Evolutionary conservation across 2,797 vertebrate genomes (phyloP).

Genomic region (Dendrocincla fuliginosa): DNA sequence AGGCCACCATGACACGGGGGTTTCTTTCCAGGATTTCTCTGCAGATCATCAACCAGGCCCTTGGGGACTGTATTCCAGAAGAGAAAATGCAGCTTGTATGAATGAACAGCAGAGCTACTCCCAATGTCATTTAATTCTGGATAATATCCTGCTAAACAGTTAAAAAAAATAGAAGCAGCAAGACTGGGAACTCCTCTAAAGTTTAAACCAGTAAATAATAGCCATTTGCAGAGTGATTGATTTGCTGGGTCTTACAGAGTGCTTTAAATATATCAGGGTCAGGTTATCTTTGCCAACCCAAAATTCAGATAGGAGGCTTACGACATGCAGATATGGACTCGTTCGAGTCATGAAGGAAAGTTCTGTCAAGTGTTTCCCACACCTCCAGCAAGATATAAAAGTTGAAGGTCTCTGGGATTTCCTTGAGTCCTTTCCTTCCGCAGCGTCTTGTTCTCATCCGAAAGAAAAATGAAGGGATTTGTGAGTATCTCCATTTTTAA

Average conservation of each 20-base stretch:
- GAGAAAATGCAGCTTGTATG: neutral
- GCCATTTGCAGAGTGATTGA: constrained; percentile 65
- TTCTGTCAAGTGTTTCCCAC: constrained; percentile 57
- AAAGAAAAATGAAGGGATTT: constrained; percentile 68
- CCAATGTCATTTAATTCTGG: neutral
- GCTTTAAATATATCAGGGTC: constrained; percentile 26
- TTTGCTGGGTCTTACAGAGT: constrained; percentile 38
- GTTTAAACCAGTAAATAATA: constrained; percentile 38
- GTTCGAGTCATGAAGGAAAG: neutral
- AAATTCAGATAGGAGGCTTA: constrained; percentile 69
- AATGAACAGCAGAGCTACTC: neutral
- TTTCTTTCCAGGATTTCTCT: neutral
- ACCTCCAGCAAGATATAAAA: constrained; percentile 72
- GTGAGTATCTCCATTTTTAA: constrained; percentile 69
- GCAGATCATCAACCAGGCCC: neutral
- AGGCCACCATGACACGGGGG: neutral
- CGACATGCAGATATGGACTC: constrained; percentile 47
- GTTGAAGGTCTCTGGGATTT: neutral
- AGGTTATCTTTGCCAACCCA: constrained; percentile 45
- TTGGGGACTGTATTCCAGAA: neutral
- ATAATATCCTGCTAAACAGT: constrained; percentile 11
- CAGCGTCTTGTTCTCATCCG: neutral
- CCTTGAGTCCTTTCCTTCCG: neutral
- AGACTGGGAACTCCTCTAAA: neutral
- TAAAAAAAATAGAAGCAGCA: neutral